phyloP scores from a whole-genome alignment of 2,113 vertebrate genomes.

The Pluvianellus socialis region DNA sequence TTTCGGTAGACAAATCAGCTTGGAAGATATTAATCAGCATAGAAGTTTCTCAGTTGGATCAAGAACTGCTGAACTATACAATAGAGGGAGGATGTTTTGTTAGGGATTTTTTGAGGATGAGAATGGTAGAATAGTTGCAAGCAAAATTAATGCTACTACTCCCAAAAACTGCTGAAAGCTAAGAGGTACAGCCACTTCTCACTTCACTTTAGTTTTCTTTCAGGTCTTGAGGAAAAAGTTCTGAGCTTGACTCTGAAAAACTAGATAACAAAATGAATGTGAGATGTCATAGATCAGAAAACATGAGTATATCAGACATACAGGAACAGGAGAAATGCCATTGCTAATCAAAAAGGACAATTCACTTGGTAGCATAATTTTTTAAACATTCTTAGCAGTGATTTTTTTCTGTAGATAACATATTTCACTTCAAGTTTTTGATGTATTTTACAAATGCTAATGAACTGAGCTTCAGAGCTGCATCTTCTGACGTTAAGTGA shows the following conservation, averaged over 20 bases:
- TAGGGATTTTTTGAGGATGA: fast-evolving
- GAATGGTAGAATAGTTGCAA: background rate
- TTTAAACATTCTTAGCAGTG: background rate
- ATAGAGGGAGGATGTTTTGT: fast-evolving
- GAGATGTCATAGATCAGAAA: background rate
- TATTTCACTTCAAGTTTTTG: background rate
- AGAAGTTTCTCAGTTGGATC: background rate
- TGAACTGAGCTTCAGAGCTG: background rate
- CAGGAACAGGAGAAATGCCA: background rate
- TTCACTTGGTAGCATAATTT: background rate
- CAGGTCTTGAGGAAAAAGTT: background rate
- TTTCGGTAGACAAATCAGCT: background rate
- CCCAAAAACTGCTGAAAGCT: background rate
- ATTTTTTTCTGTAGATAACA: background rate
- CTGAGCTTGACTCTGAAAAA: background rate
- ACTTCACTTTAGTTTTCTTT: background rate
- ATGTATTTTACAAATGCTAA: background rate
- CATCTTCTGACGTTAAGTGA: background rate
- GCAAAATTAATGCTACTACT: background rate
- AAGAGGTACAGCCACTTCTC: background rate
- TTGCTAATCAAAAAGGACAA: background rate
- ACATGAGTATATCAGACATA: background rate
- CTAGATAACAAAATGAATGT: background rate
- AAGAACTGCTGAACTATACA: background rate
- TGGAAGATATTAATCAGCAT: background rate